A percentile compares a stretch with the other conserved stretches of the same genome.
Conservation (phyloP, 1,140 invertebrate species). For the Rhopalosiphum maidis region DNA sequence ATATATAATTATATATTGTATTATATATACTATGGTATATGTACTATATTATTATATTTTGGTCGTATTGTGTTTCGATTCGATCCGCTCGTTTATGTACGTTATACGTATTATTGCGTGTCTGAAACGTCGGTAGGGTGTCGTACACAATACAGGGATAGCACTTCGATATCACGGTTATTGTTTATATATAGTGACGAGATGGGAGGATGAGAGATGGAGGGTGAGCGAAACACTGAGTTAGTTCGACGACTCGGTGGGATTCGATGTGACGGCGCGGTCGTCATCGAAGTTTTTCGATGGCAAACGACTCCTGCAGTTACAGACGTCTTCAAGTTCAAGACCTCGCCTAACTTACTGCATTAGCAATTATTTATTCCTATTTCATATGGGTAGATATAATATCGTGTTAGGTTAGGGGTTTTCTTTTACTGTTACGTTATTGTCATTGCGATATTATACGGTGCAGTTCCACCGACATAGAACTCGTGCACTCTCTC, state of each 20-base stretch:
- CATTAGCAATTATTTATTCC: too few relatives aligned
- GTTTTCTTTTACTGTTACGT: too few relatives aligned
- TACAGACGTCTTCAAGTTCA: too few relatives aligned
- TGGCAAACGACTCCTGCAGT: too few relatives aligned
- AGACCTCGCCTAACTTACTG: too few relatives aligned
- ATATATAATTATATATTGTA: not conserved
- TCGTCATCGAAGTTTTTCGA: too few relatives aligned
- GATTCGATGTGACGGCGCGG: too few relatives aligned
- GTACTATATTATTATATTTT: not conserved
- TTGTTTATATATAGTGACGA: not conserved
- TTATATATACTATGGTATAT: not conserved
- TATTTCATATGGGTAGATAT: too few relatives aligned
- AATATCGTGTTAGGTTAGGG: too few relatives aligned
- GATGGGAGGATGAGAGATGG: not conserved
- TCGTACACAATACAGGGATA: not conserved
- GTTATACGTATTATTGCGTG: not conserved
- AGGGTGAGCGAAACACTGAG: too few relatives aligned
- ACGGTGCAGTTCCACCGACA: not conserved
- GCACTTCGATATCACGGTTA: not conserved
- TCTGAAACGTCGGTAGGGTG: not conserved
- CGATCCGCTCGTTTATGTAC: not conserved
- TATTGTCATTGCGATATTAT: too few relatives aligned
- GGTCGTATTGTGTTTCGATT: conserved; percentile 25
- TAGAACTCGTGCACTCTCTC: not conserved
- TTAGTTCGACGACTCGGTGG: too few relatives aligned